These are phyloP conservation scores for Hippocampus zosterae DNA, from an alignment of 2,113 vertebrate species.

Conservation along the genomic window DNA sequence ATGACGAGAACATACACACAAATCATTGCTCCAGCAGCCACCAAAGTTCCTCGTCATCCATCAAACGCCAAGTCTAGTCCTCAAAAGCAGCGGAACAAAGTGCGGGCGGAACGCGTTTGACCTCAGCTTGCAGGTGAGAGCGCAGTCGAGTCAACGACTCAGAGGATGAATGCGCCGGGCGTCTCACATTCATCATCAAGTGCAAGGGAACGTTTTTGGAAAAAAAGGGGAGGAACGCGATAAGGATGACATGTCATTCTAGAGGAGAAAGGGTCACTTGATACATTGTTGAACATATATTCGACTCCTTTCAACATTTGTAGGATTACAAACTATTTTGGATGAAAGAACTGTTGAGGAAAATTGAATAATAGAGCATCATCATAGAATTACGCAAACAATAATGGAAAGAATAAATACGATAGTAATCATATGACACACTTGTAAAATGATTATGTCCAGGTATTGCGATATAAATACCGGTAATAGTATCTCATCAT, in stretches of 20 bases:
- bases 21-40: not conserved
- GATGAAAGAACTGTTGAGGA: not conserved
- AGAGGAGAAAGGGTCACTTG: not conserved
- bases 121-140: not conserved
- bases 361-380: not conserved
- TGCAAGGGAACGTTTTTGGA: slow-evolving; percentile 22
- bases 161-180: not conserved
- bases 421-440: not conserved
- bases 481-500: too few relatives aligned
- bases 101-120: not conserved
- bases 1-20: not conserved
- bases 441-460: not conserved
- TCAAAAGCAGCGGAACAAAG: not conserved
- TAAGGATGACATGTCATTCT: slow-evolving; percentile 15
- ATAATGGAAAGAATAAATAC: not conserved
- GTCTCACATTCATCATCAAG: slow-evolving; percentile 42
- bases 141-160: not conserved
- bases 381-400: not conserved
- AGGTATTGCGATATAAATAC: not conserved
- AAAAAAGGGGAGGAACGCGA: slow-evolving; percentile 8
- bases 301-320: not conserved
- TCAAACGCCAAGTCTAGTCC: not conserved
- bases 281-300: not conserved
- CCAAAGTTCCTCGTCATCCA: slow-evolving; percentile 1
- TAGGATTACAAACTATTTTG: not conserved